Base-by-base conservation (phyloP, 2,113 vertebrate species). In the Nesogale talazaci region DNA sequence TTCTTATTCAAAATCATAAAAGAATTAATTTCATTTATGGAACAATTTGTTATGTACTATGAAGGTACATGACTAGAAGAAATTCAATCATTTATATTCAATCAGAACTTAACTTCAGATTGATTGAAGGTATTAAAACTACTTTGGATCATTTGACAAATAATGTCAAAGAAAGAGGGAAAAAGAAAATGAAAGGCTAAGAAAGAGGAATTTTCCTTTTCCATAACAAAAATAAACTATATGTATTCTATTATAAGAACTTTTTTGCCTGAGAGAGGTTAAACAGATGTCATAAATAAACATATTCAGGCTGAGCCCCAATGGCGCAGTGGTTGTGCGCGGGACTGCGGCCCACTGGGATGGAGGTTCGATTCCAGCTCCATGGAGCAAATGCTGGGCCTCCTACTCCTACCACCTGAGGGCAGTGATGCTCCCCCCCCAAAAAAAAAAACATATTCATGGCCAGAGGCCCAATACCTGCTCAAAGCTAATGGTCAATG, bases 71-170 rank as follows among this genome's bases (percentile, higher is more conserved):
- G 95, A 96, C 93, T 96, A 70, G 86, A 89, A 94, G 83, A 93
- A 90, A 94, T 75, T 96, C 92, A 94, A 94, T 97, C 94, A 95
- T 97, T 94, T 94, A 95, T 89, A 95, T 93, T 88, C 90, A 56
- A 76, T 52, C 69, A 95, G 88, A 96, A 96, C 72, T 83, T 86
- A 76, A 79, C 94, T 93, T 86, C 92, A 61, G 34, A 59, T 16
- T 79, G 92, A 95, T 89, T 79, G 93, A 94, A 88, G 56, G 52
- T 83, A 92, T 96, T 96, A 97, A 97, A 96, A 96, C 94, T 96
- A 84, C 83, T 95, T 94, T 69, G 59, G 95, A 86, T 95, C 92
- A 79, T 94, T 94, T 95, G 91, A 96, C 96, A 97, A 96, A 96
- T 95, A 93, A 94, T 90, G 92, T 94, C 95, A 96, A 56, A 96